Evolutionary conservation across 2,888 invertebrate species (phyloP).

Genomic region (Thera britannica): DNA sequence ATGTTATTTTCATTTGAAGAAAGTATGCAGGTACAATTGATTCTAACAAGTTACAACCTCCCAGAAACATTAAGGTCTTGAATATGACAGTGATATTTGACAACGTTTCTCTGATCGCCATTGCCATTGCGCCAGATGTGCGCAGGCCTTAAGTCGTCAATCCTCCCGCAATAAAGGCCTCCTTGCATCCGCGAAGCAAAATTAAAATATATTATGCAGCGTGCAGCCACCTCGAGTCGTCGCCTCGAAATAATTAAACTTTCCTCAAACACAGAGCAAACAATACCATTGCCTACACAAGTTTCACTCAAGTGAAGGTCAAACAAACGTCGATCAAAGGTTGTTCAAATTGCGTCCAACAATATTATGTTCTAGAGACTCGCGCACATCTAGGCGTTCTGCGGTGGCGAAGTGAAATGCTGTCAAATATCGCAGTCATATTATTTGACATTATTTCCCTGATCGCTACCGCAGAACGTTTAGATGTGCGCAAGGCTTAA

Average conservation of each 20-base stretch:
- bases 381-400: too few relatives aligned
- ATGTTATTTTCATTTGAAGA: too few relatives aligned
- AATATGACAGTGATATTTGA: too few relatives aligned
- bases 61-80: neutral
- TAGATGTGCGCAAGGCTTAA: too few relatives aligned
- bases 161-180: conserved; percentile 15
- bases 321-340: neutral
- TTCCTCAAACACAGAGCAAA: conserved; percentile 18
- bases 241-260: conserved; percentile 33
- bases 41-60: neutral
- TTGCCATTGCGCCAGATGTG: too few relatives aligned
- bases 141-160: neutral
- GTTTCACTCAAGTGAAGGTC: neutral
- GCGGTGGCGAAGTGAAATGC: too few relatives aligned
- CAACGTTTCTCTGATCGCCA: too few relatives aligned
- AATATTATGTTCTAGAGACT: too few relatives aligned
- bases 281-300: conserved; percentile 11
- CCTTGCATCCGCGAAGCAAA: conserved; percentile 15
- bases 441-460: too few relatives aligned
- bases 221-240: conserved; percentile 25
- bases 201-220: conserved; percentile 34
- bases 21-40: too few relatives aligned
- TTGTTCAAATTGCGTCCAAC: neutral
- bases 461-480: too few relatives aligned
- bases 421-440: too few relatives aligned